Percentiles rank a stretch among this genome's conserved stretches.
Evolutionary conservation across 2,113 vertebrate genomes (phyloP).

Genomic region (Micronycteris hirsuta): DNA sequence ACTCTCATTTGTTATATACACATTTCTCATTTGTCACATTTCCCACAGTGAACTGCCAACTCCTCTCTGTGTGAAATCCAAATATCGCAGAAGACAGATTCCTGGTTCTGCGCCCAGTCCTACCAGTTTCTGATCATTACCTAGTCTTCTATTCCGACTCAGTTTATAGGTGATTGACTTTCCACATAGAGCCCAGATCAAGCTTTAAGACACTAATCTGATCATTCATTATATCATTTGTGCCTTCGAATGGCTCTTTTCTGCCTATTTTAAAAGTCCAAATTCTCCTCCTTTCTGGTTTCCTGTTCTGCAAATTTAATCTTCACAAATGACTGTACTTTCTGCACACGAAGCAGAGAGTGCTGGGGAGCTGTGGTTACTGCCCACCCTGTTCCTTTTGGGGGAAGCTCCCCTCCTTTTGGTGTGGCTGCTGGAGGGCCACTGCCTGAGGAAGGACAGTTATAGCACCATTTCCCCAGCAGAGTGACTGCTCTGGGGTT

Average conservation of each 20-base stretch:
- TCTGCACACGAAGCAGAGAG: neutral
- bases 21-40: slow-evolving; percentile 21
- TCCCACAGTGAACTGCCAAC: neutral
- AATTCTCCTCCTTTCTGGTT: neutral
- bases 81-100: neutral
- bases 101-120: neutral
- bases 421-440: neutral
- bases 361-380: neutral
- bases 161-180: neutral
- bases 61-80: neutral
- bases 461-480: neutral
- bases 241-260: neutral
- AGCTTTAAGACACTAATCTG: neutral
- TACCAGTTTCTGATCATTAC: slow-evolving; percentile 16
- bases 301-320: neutral
- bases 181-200: neutral
- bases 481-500: neutral
- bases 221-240: neutral
- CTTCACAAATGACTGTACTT: neutral
- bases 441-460: neutral
- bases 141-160: neutral
- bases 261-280: neutral
- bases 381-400: neutral
- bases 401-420: neutral
- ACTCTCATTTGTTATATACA: neutral